phyloP scores from a whole-genome alignment of 2,888 invertebrate genomes.

The Drosophila niveifrons region DNA sequence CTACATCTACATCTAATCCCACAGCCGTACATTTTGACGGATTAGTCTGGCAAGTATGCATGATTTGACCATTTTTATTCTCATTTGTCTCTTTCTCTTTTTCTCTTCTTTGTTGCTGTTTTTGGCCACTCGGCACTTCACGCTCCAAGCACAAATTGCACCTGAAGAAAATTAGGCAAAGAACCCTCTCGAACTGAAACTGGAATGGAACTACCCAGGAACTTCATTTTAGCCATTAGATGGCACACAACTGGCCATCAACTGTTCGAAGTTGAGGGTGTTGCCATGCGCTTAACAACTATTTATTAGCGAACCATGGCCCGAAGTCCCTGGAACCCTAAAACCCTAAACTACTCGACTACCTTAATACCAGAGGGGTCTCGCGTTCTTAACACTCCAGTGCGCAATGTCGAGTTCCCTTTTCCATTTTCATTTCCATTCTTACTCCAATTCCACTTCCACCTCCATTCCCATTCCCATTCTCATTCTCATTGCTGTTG shows the following conservation, averaged over 20 bases:
- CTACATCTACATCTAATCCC: constrained; percentile 58
- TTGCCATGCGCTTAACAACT: constrained; percentile 80
- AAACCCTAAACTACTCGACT: not conserved
- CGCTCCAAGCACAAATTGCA: constrained; percentile 83
- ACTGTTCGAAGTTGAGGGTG: constrained; percentile 65
- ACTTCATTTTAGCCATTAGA: constrained; percentile 68
- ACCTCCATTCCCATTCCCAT: constrained; percentile 1
- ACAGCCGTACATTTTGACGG: constrained; percentile 70
- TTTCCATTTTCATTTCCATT: constrained; percentile 31
- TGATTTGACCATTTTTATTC: constrained; percentile 70
- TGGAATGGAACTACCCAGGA: constrained; percentile 24
- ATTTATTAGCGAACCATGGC: constrained; percentile 73
- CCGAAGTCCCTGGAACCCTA: constrained; percentile 28
- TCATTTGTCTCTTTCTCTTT: constrained; percentile 8
- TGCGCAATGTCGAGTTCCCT: constrained; percentile 58
- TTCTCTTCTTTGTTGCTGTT: constrained; percentile 13
- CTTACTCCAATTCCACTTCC: constrained; percentile 2
- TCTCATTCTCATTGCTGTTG: constrained; percentile 24
- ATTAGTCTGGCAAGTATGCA: constrained; percentile 78
- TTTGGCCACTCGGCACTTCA: constrained; percentile 59
- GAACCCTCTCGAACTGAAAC: constrained; percentile 12
- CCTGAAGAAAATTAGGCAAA: constrained; percentile 83
- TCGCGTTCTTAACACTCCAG: constrained; percentile 65
- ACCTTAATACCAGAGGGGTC: constrained; percentile 18
- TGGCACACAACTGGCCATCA: constrained; percentile 67